Base-by-base conservation (phyloP, 2,888 invertebrate genomes). In the Caenorhabditis sp. region DNA sequence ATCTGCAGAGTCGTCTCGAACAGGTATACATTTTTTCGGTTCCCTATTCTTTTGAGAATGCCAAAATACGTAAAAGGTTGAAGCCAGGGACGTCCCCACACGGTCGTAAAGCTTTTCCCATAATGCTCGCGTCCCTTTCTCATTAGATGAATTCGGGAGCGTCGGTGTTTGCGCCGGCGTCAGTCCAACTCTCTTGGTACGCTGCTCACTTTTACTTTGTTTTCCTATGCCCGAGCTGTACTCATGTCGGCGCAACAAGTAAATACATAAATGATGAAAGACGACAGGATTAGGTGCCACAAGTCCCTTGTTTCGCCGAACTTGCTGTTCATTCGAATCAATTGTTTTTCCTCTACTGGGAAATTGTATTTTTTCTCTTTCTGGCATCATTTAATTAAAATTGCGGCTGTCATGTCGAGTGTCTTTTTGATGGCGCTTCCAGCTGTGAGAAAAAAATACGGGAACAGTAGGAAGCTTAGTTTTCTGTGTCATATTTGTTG, bases 231-330 rank as follows among this genome's bases (percentile, higher is more conserved):
- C 35, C 32, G 24, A 37, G 71, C 55, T 55, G 11, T 53, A 71
- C 62, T 55, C 62, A 32, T 32, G 47, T 64, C 64, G 32, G 24
- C 50, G 60, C 53, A 65, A 67, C 60, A 51, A 76, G 76, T 76
- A 76, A 76, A 76, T 76, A 76, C 76, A 76, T 67, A 67, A 76
- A 76, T 76, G 76, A 76, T 76, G 76, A 67, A 62, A 71, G 51
- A 15, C 15, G 47, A 20, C 15, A 32, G 61, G 67, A 76, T 67
- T 67, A 76, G 60, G 67, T 67, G 61, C 61, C 67, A 44, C 67
- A 67, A 47, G 28, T 35, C 18, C 24, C n/a, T 18, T 47, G 13
- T 5, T 32, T 5, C 55, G 11, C 28, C 32, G 32, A 32, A 32
- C 32, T 32, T 9, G 4, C 32, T 9, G 5, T 9, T 32, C 32